Percentiles rank a stretch among this genome's conserved stretches.
phyloP scores from a whole-genome alignment of 1,140 invertebrate genomes.

The Doryteuthis pealeii region DNA sequence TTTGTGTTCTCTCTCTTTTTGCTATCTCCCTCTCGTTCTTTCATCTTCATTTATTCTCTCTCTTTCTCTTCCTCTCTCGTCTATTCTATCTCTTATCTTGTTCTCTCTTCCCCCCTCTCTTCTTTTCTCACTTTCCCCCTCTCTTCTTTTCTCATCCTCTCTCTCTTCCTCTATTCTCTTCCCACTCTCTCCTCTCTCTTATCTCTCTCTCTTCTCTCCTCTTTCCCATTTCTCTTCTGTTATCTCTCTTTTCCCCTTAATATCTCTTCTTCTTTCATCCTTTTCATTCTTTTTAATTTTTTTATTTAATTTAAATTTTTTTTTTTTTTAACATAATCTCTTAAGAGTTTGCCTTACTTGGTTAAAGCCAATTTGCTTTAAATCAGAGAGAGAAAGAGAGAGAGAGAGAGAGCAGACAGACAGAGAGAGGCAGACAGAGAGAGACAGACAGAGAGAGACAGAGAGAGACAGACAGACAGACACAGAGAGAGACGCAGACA shows the following conservation, averaged over 20 bases:
- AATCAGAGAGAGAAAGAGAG: too few relatives aligned
- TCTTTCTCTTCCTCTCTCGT: constrained; percentile 2
- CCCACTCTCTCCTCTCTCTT: constrained; percentile 15
- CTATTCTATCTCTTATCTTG: not conserved
- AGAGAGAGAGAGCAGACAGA: too few relatives aligned
- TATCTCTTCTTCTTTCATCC: constrained; percentile 12
- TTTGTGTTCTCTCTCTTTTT: not conserved
- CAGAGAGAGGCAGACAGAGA: too few relatives aligned
- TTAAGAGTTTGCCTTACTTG: too few relatives aligned
- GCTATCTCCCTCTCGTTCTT: not conserved
- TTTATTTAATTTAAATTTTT: not conserved
- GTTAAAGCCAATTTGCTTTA: too few relatives aligned
- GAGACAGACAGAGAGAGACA: too few relatives aligned
- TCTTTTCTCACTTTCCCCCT: not conserved
- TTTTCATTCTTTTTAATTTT: not conserved
- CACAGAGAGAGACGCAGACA: too few relatives aligned
- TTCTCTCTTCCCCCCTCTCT: not conserved
- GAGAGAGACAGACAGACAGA: too few relatives aligned
- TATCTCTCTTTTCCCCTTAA: not conserved
- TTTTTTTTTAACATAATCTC: not conserved
- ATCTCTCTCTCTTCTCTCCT: constrained; percentile 5
- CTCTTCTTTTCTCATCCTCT: not conserved
- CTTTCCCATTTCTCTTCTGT: not conserved
- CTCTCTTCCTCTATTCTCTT: constrained; percentile 11
- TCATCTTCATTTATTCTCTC: constrained; percentile 11